Conservation (phyloP, 2,888 invertebrate species). For the Diarsia mendica region DNA sequence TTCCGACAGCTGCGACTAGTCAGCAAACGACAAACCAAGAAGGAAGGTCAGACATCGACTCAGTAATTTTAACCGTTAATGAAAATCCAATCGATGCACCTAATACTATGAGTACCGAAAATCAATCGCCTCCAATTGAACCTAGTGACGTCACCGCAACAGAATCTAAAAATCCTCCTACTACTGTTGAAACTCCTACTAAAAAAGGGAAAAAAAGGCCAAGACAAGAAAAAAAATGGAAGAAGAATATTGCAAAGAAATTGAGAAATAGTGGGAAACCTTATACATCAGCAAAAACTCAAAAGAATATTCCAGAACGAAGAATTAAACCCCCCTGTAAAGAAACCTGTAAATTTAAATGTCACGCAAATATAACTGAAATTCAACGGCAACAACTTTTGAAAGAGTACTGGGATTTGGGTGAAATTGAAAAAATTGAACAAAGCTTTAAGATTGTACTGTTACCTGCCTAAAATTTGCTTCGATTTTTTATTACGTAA, state of each 20-base stretch:
- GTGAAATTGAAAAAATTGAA: conserved; percentile 29
- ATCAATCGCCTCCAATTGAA: conserved; percentile 9
- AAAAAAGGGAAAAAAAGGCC: conserved; percentile 6
- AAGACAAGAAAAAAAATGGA: conserved; percentile 20
- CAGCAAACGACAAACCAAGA: conserved; percentile 7
- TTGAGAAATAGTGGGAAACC: conserved; percentile 27
- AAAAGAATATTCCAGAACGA: conserved; percentile 16
- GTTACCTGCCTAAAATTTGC: too few relatives aligned
- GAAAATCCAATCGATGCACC: conserved; percentile 5
- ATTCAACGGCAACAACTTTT: conserved; percentile 18
- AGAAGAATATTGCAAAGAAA: conserved; percentile 26
- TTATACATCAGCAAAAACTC: conserved; percentile 20
- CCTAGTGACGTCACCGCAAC: background rate
- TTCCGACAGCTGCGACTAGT: conserved; percentile 6
- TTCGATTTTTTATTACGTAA: too few relatives aligned
- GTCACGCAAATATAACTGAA: conserved; percentile 26
- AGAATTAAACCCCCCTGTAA: conserved; percentile 19
- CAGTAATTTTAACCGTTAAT: conserved; percentile 1
- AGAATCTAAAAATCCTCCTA: conserved; percentile 10
- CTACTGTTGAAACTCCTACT: conserved; percentile 8
- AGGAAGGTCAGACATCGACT: conserved; percentile 8
- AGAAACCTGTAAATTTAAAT: conserved; percentile 39
- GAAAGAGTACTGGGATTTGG: conserved; percentile 31
- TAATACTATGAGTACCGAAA: conserved; percentile 7
- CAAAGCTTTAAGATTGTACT: too few relatives aligned